A percentile compares a stretch with the other conserved stretches of the same genome.
phyloP scores from a whole-genome alignment of 2,888 invertebrate species.

The Deroplatys truncata region DNA sequence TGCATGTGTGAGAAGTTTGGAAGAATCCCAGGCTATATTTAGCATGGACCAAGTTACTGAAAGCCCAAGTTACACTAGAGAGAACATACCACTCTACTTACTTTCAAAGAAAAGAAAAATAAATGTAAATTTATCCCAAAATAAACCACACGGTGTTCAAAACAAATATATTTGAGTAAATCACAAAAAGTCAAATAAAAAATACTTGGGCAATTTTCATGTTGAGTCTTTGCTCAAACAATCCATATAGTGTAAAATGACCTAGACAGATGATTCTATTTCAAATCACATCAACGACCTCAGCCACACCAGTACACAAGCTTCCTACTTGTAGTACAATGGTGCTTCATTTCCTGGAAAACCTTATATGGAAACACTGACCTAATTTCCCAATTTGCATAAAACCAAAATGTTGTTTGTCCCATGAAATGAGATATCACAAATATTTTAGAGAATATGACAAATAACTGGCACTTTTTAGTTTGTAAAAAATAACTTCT shows the following conservation, averaged over 20 bases:
- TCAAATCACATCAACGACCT: constrained; percentile 17
- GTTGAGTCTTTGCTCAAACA: not conserved
- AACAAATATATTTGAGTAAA: not conserved
- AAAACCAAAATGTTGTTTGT: not conserved
- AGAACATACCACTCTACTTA: not conserved
- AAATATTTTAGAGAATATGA: too few relatives aligned
- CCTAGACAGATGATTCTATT: constrained; percentile 5
- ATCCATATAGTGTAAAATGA: not conserved
- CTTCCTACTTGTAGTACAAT: constrained; percentile 12
- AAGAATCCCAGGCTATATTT: constrained; percentile 30
- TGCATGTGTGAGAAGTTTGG: constrained; percentile 29
- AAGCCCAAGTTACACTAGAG: constrained; percentile 27
- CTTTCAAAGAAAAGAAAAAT: not conserved
- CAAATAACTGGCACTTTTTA: too few relatives aligned
- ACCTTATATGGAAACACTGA: not conserved
- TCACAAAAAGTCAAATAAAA: not conserved
- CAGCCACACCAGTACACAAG: not conserved
- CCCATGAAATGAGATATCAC: too few relatives aligned
- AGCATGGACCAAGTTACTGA: constrained; percentile 26
- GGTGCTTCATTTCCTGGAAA: not conserved
- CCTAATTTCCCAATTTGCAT: not conserved
- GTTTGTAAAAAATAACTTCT: too few relatives aligned
- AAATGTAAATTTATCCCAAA: not conserved
- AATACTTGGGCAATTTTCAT: not conserved
- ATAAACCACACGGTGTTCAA: not conserved